Evolutionary conservation across 2,797 vertebrate genomes (phyloP), one percentile per base, ranked within the genome.

Genomic region (Tiaroga cobitis): DNA sequence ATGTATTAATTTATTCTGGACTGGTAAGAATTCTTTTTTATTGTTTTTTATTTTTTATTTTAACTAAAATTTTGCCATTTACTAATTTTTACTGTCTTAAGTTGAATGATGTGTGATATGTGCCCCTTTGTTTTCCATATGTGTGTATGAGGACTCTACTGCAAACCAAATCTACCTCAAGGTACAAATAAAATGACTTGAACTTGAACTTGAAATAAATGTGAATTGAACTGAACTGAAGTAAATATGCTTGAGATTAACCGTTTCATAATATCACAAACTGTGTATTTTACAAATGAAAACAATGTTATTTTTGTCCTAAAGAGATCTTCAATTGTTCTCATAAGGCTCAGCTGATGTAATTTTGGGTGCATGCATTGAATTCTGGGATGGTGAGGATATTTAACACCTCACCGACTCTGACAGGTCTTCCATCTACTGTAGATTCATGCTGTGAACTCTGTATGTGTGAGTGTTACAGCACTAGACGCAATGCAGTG

Each of bases 381-480:
- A 90, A 74, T 85, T 89, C 81, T 92, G 84, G 90, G 69, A 89
- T 54, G 85, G 88, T 54, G 75, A 89, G 54, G 89, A 90, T 32
- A 85, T 90, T 34, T 83, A 86, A 46, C 51, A 37, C 9, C 85
- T 91, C 70, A 82, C 80, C 3, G 85, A 87, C 73, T 77, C 83
- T 1, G 84, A 88, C 83, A 91, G 88, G 87, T 90, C 46, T 37
- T 37, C 46, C 1, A 26, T 76, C 59, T 37, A 43, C 5, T 61
- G 13, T 59, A 4, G 49, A 29, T 59, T 26, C 39, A 29, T 78
- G 75, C 51, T 59, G 39, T 54, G 8, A 41, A 34, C 51, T 82
- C 15, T 39, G 9, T 18, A 4, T 54, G 56, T 49, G 51, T 65
- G 54, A 15, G 54, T 21, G 26, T 32, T 51, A 24, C n/a, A 69